These are phyloP conservation scores for Perithous albicinctus DNA, from an alignment of 2,888 invertebrate species.

Conservation along the genomic window DNA sequence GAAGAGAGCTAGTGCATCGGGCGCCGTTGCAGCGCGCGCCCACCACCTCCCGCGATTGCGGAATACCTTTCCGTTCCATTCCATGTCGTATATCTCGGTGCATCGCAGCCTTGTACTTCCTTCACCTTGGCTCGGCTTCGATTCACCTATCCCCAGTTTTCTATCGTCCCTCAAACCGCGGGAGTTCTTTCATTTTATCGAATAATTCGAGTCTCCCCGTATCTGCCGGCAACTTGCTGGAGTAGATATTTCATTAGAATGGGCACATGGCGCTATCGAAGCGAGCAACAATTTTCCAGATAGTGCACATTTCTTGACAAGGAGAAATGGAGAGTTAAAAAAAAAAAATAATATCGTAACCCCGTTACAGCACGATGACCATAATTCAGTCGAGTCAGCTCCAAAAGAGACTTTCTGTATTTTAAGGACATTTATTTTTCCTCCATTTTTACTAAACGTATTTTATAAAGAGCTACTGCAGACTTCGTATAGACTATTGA, in stretches of 20 bases:
- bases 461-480: not conserved
- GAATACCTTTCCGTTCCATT: slow-evolving; percentile 59
- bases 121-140: slow-evolving; percentile 10
- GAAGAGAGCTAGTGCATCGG: slow-evolving; percentile 39
- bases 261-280: slow-evolving; percentile 11
- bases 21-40: not conserved
- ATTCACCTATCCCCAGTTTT: not conserved
- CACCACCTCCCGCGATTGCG: slow-evolving; percentile 48
- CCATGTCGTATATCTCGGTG: slow-evolving; percentile 36
- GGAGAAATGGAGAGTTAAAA: not conserved
- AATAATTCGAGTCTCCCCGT: slow-evolving; percentile 32
- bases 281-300: slow-evolving; percentile 16
- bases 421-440: not conserved
- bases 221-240: not conserved
- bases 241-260: slow-evolving; percentile 32
- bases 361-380: not conserved
- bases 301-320: slow-evolving; percentile 10
- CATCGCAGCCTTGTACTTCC: slow-evolving; percentile 50
- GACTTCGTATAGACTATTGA: too few species aligned
- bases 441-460: not conserved
- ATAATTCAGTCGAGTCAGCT: slow-evolving; percentile 2
- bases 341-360: not conserved
- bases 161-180: not conserved
- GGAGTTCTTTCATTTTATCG: slow-evolving; percentile 26
- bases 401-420: not conserved